Conservation (phyloP, 2,113 vertebrate species). For the Nothocercus nigrocapillus region DNA sequence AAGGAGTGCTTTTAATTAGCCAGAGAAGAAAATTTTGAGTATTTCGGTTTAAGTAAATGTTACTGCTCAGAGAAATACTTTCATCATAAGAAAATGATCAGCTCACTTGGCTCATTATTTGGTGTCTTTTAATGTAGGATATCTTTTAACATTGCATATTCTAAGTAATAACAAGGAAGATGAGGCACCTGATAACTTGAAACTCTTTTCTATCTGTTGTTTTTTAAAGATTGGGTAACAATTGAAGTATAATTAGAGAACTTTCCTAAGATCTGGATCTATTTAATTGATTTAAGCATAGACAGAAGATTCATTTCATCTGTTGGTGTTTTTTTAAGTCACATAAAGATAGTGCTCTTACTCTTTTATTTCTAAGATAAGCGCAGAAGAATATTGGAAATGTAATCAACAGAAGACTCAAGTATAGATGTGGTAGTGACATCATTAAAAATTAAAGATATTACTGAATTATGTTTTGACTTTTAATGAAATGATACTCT, state of each 20-base stretch:
- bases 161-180: conserved; percentile 17
- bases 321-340: conserved; percentile 1
- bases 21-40: conserved; percentile 28
- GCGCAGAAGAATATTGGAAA: conserved; percentile 14
- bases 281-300: conserved; percentile 56
- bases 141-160: conserved; percentile 37
- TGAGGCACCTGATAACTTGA: conserved; percentile 31
- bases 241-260: conserved; percentile 46
- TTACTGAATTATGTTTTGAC: neutral
- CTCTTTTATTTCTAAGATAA: neutral
- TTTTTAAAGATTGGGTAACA: conserved; percentile 20
- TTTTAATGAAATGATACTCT: neutral
- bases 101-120: conserved; percentile 46
- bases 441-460: conserved; percentile 22
- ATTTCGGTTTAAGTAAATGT: conserved; percentile 53
- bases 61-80: conserved; percentile 57
- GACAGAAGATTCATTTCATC: conserved; percentile 12
- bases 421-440: neutral
- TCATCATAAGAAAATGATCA: conserved; percentile 52
- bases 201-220: neutral
- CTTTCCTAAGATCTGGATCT: conserved; percentile 36
- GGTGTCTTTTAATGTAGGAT: conserved; percentile 30
- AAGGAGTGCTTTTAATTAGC: conserved; percentile 61
- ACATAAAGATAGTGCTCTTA: neutral
- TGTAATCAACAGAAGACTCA: neutral